phyloP scores from a whole-genome alignment of 1,140 invertebrate species.

The Pygmarrhopalites habei region DNA sequence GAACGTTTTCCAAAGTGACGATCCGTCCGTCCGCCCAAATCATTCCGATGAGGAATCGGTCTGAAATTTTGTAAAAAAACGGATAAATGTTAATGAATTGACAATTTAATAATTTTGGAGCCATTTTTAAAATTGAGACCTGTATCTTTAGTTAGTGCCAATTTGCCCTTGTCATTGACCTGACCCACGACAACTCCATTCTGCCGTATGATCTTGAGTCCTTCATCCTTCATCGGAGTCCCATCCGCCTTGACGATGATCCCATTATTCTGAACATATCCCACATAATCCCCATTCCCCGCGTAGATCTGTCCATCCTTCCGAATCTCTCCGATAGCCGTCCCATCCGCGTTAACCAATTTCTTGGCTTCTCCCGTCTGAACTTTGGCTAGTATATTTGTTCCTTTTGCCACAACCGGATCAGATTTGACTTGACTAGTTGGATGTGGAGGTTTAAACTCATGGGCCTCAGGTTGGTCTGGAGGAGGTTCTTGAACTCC shows the following conservation, averaged over 20 bases:
- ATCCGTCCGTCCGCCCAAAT: conserved; percentile 6
- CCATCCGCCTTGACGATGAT: neutral
- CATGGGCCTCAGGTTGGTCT: neutral
- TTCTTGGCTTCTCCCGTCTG: neutral
- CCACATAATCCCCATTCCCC: neutral
- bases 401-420: too few species aligned
- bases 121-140: too few species aligned
- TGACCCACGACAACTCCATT: neutral
- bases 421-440: neutral
- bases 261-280: neutral
- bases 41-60: neutral
- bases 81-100: too few species aligned
- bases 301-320: neutral
- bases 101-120: too few species aligned
- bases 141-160: neutral
- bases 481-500: neutral
- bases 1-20: neutral
- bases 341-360: neutral
- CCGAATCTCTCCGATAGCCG: neutral
- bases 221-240: neutral
- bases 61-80: too few species aligned
- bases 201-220: neutral
- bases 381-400: neutral
- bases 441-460: neutral
- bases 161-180: neutral